These are phyloP conservation scores for Potamarius usumacintae DNA, from an alignment of 2,113 vertebrate species.

Conservation along the genomic window DNA sequence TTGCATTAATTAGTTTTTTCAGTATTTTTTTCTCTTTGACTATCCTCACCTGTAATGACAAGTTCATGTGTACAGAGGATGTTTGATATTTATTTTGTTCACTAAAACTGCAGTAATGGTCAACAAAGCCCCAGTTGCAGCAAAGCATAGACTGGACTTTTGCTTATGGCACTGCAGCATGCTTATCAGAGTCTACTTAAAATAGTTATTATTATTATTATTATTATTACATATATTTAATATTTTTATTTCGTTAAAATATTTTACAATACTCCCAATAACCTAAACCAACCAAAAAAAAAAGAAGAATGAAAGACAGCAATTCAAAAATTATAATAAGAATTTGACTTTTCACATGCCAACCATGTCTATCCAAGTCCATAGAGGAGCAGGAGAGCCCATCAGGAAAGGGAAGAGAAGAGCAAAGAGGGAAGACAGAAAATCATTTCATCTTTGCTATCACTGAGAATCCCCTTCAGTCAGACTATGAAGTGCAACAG, in stretches of 20 bases:
- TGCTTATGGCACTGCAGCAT: not conserved
- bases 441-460: constrained; percentile 46
- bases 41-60: not conserved
- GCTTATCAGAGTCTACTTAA: constrained; percentile 28
- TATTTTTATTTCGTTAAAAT: not conserved
- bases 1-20: not conserved
- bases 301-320: not conserved
- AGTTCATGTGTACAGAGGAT: not conserved
- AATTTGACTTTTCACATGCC: constrained; percentile 26
- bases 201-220: not conserved
- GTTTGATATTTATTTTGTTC: not conserved
- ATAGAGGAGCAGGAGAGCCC: constrained; percentile 44
- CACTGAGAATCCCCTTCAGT: constrained; percentile 38
- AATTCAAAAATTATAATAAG: not conserved
- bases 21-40: not conserved
- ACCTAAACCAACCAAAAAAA: not conserved
- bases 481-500: constrained; percentile 24
- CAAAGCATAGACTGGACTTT: not conserved
- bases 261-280: not conserved
- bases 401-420: constrained; percentile 49
- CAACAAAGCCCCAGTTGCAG: not conserved
- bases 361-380: constrained; percentile 24
- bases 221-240: not conserved
- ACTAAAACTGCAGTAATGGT: not conserved
- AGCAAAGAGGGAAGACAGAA: constrained; percentile 38